A percentile compares a stretch with the other conserved stretches of the same genome.
phyloP scores from a whole-genome alignment of 2,797 vertebrate genomes.

The Borostomias antarcticus region DNA sequence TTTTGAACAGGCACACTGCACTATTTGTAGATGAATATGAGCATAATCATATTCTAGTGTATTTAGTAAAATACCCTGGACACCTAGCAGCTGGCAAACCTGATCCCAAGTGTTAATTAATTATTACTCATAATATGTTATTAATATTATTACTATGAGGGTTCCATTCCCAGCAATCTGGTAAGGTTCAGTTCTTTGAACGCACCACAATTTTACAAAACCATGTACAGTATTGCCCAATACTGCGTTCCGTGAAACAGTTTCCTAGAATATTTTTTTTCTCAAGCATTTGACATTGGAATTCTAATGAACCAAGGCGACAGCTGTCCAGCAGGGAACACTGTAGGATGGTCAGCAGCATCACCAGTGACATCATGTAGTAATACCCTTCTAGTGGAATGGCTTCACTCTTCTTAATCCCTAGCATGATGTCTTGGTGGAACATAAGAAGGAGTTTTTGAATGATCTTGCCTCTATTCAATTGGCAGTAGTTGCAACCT shows the following conservation, averaged over 20 bases:
- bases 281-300: conserved; percentile 36
- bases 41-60: conserved; percentile 40
- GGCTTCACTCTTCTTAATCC: too few relatives aligned
- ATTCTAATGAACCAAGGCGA: conserved; percentile 19
- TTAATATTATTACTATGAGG: too few relatives aligned
- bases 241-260: conserved; percentile 19
- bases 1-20: too few relatives aligned
- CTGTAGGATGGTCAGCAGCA: background rate
- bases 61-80: conserved; percentile 43
- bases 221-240: conserved; percentile 30
- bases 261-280: conserved; percentile 37
- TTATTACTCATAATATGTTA: conserved; percentile 61
- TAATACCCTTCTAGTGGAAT: too few relatives aligned
- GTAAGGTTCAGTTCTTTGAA: conserved; percentile 37
- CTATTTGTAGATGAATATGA: conserved; percentile 44
- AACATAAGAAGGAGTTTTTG: too few relatives aligned
- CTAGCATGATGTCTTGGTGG: too few relatives aligned
- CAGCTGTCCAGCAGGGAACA: background rate
- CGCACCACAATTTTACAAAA: conserved; percentile 28
- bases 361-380: background rate
- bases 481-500: too few relatives aligned
- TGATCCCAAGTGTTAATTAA: conserved; percentile 50
- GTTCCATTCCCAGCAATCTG: conserved; percentile 38
- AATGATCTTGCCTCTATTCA: too few relatives aligned
- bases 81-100: conserved; percentile 32